Base-by-base conservation (phyloP, 2,797 vertebrate genomes). In the Glyptemys insculpta region DNA sequence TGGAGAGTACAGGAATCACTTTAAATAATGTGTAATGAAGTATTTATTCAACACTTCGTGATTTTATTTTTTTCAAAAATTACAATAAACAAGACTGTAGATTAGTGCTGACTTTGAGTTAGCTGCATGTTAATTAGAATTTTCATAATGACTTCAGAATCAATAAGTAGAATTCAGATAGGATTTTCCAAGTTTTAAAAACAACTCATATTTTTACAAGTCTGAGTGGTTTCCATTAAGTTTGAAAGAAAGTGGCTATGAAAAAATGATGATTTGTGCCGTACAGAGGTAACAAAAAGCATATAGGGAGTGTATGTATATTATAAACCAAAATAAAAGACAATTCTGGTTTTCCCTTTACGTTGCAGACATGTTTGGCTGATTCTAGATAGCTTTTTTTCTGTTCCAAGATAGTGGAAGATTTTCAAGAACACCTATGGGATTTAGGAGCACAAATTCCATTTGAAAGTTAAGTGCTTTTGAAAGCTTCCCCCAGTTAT, bases 201-300 rank as follows among this genome's bases (percentile, higher is more conserved):
- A 78, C 59, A n/a, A 91, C 91, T 92, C 62, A 85, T 89, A 8
- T 78, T 0, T 2, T 54, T 29, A 47, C 14, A 88, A 53, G 14
- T 12, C 15, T 54, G 56, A 87, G 3, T 1, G 9, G 31, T 95
- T 88, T 90, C 50, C 44, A 92, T 65, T 65, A 93, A 87, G 83
- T 29, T 21, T 57, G 59, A 0, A 0, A 0, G 52, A 0, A 0
- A 0, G 57, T 41, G 78, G 25, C 57, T 21, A 7, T 21, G 25
- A 11, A 29, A 84, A 47, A 84, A 92, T 82, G 92, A 78, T 68
- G 25, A 3, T 25, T 89, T 12, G 41, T 89, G 27, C 1, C 12
- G 2, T 3, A 2, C 16, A 82, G 15, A 82, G 25, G 41, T 5
- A 83, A 74, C 0, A 0, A 52, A 52, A 79, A 65, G 12, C 16